Conservation (phyloP, 2,888 invertebrate species). For the Himalopsyche japonica region DNA sequence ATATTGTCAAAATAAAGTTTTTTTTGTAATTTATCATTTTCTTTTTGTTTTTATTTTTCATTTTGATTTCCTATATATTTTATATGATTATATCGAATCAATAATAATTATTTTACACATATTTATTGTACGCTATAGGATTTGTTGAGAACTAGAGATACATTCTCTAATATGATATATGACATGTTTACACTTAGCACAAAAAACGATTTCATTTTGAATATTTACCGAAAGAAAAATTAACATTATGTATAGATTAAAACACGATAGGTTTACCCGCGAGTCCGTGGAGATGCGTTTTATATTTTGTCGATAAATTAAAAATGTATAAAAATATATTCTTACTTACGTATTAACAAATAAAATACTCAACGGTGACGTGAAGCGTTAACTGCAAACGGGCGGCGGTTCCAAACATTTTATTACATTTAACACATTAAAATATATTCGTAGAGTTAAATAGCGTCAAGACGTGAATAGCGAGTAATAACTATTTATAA, state of each 20-base stretch:
- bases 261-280: slow-evolving; percentile 21
- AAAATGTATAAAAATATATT: slow-evolving; percentile 28
- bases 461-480: slow-evolving; percentile 32
- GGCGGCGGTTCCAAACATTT: neutral
- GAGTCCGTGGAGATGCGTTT: slow-evolving; percentile 25
- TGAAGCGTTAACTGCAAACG: neutral
- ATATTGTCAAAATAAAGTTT: slow-evolving; percentile 55
- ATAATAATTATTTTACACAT: slow-evolving; percentile 22
- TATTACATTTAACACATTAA: slow-evolving; percentile 21
- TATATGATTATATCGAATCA: slow-evolving; percentile 22
- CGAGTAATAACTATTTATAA: slow-evolving; percentile 35
- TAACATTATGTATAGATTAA: slow-evolving; percentile 24
- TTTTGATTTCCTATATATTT: slow-evolving; percentile 43
- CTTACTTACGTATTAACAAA: slow-evolving; percentile 9
- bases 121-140: slow-evolving; percentile 34
- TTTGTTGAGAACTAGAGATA: slow-evolving; percentile 37
- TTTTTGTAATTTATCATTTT: slow-evolving; percentile 51
- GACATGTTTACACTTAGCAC: slow-evolving; percentile 29
- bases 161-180: slow-evolving; percentile 8
- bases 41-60: slow-evolving; percentile 46
- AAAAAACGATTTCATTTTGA: slow-evolving; percentile 30
- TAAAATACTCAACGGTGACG: slow-evolving; percentile 14
- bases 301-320: slow-evolving; percentile 31
- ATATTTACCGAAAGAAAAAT: slow-evolving; percentile 17
- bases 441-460: slow-evolving; percentile 35